A percentile compares a stretch with the other conserved stretches of the same genome.
These are phyloP conservation scores for Aporrectodea caliginosa DNA, from an alignment of 1,140 invertebrate species.

Conservation along the genomic window DNA sequence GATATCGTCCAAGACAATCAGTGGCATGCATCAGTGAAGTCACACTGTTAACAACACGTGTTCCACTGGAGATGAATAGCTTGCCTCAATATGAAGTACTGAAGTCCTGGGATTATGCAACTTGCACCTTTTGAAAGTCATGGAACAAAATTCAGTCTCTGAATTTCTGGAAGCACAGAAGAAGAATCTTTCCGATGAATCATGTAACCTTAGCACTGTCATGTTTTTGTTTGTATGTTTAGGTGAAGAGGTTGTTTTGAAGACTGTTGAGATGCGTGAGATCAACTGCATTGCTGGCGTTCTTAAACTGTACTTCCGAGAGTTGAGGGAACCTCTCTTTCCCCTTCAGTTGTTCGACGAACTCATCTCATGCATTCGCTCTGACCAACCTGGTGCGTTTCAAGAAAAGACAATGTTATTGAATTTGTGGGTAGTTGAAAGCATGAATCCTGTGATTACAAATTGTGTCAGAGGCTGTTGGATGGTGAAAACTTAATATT, in stretches of 20 bases:
- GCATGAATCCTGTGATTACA: neutral
- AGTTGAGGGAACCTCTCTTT: slow-evolving; percentile 85
- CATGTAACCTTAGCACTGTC: too few species aligned
- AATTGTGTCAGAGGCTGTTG: neutral
- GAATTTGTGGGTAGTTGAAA: neutral
- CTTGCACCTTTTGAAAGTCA: too few species aligned
- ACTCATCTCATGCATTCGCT: slow-evolving; percentile 69
- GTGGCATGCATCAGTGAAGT: too few species aligned
- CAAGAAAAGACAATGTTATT: neutral
- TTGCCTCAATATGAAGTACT: too few species aligned
- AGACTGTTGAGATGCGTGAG: slow-evolving; percentile 84
- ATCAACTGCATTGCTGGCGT: slow-evolving; percentile 92
- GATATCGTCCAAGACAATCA: too few species aligned
- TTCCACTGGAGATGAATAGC: too few species aligned
- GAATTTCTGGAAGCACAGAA: too few species aligned
- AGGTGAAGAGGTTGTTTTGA: slow-evolving; percentile 79
- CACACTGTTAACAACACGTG: too few species aligned
- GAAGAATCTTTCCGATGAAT: too few species aligned
- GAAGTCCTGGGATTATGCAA: too few species aligned
- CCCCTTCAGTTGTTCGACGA: slow-evolving; percentile 75
- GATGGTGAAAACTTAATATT: neutral
- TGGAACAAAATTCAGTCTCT: too few species aligned
- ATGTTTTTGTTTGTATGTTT: too few species aligned
- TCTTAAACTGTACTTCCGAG: slow-evolving; percentile 85
- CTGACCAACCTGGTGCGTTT: neutral